Base-by-base conservation (phyloP, 2,797 vertebrate genomes). In the Chelon auratus region DNA sequence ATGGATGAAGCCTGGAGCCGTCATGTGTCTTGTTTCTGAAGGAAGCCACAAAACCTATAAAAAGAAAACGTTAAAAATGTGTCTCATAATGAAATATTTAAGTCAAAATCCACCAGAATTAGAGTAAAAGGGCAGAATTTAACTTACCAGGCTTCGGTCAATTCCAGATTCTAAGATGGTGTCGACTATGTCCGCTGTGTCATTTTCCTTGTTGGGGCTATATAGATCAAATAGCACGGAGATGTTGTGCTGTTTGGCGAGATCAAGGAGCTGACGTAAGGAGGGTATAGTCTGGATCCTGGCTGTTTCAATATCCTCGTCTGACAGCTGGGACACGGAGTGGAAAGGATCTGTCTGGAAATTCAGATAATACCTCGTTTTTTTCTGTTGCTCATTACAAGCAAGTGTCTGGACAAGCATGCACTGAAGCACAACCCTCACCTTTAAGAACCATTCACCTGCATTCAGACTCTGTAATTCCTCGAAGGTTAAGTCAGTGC, bases 371-470 rank as follows among this genome's bases (percentile, higher is more conserved):
- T 5, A 22, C 8, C 9, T 59, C n/a, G 9, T 6, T 6, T 65
- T 9, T 65, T 9, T 80, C 33, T 43, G 11, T 9, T 53, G 39
- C 13, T 33, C 30, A 6, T 7, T 9, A 9, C 3, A 0, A 61
- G 4, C 14, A 59, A 22, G 13, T 54, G 2, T 50, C 37, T 17
- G 0, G 12, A 56, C 2, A 6, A 11, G 0, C 42, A 40, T 9
- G n/a, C 26, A 5, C 37, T 14, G 33, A 65, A 43, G 17, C 6
- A 15, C 1, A 56, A 9, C 8, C n/a, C 87, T 96, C 82, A 99
- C 98, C 95, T 96, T 71, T 18, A 97, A 15, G 84, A 98, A 99
- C 96, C 97, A 98, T 75, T 94, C 73, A n/a, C 97, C 97, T 5
- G 97, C 96, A 54, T 97, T 96, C 61, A 99, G 85, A 43, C 22